Evolutionary conservation across 2,797 vertebrate genomes (phyloP).

Genomic region (Margarornis squamiger): DNA sequence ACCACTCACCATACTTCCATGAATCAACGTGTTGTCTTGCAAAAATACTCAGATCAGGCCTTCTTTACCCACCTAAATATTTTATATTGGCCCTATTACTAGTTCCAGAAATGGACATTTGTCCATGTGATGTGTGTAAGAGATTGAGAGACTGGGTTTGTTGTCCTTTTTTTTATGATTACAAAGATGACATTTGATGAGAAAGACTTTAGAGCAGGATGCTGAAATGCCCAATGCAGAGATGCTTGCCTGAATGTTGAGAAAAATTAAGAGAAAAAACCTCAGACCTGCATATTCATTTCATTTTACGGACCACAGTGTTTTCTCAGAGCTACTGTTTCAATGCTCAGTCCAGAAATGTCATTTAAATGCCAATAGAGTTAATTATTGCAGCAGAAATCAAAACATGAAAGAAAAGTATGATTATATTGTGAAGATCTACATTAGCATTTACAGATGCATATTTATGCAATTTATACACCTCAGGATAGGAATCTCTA

Average conservation of each 20-base stretch:
- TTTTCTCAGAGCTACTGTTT: not conserved
- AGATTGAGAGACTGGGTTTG: not conserved
- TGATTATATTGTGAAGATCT: not conserved
- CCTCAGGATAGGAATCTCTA: not conserved
- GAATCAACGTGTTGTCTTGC: not conserved
- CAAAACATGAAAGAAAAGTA: not conserved
- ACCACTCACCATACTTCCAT: not conserved
- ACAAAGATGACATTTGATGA: not conserved
- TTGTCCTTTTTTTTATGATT: not conserved
- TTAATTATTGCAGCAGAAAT: slow-evolving; percentile 29
- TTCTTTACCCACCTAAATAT: not conserved
- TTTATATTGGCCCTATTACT: not conserved
- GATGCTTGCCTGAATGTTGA: not conserved
- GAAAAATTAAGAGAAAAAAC: not conserved
- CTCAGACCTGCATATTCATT: not conserved
- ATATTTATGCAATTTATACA: slow-evolving; percentile 30
- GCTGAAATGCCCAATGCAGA: not conserved
- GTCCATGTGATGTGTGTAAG: not conserved
- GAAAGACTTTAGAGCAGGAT: not conserved
- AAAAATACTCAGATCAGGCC: not conserved
- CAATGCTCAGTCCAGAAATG: not conserved
- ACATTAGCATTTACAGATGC: not conserved
- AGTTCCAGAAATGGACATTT: not conserved
- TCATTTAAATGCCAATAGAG: not conserved
- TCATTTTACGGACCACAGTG: not conserved